Percentiles rank a stretch among this genome's conserved stretches.
Evolutionary conservation across 2,888 invertebrate genomes (phyloP).

Genomic region (Pandemis cinnamomeana): DNA sequence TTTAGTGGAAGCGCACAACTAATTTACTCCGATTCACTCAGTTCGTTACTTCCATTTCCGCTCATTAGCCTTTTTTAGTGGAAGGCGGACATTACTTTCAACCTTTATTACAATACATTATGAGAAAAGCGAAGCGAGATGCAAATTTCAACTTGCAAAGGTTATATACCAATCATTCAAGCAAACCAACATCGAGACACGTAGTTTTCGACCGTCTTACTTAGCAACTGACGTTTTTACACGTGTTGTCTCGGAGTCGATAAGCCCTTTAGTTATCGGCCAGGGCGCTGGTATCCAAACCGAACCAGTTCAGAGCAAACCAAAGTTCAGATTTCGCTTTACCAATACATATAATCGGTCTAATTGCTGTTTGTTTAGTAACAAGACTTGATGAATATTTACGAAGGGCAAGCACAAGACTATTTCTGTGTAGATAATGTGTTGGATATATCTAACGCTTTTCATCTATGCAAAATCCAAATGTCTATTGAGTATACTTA

Average conservation of each 20-base stretch:
- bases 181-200: neutral
- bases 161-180: neutral
- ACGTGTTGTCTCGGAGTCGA: neutral
- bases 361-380: neutral
- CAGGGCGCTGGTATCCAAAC: neutral
- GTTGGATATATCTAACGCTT: too few species aligned
- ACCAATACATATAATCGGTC: neutral
- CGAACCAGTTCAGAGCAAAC: neutral
- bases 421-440: neutral
- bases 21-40: too few species aligned
- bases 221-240: neutral
- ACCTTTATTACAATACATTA: too few species aligned
- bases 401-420: neutral
- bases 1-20: too few species aligned
- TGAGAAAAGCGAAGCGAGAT: too few species aligned
- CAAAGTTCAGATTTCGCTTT: neutral
- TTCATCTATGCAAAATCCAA: neutral
- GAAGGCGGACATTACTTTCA: too few species aligned
- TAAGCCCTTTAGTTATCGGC: neutral
- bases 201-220: neutral
- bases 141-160: too few species aligned
- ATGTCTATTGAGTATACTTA: too few species aligned
- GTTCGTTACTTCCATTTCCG: too few species aligned
- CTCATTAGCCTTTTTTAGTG: too few species aligned
- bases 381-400: neutral